These are phyloP conservation scores for Pseudorhombus dupliciocellatus DNA, from an alignment of 2,113 vertebrate species.

Conservation along the genomic window DNA sequence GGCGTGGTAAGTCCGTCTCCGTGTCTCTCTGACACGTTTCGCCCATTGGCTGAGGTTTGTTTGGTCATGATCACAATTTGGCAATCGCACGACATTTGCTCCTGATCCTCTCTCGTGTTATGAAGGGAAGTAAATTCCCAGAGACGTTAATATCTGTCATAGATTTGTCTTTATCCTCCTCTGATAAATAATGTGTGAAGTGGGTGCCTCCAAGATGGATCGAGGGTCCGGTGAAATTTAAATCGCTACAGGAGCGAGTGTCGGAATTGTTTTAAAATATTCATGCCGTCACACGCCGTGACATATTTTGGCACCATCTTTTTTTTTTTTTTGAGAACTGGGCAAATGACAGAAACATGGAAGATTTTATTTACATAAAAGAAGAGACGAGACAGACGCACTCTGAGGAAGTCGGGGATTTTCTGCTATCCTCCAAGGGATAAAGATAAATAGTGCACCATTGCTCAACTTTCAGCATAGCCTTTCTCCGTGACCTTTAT, in stretches of 20 bases:
- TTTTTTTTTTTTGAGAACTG: not conserved
- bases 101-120: conserved; percentile 6
- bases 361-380: conserved; percentile 32
- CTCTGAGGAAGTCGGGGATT: conserved; percentile 22
- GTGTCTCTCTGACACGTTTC: conserved; percentile 10
- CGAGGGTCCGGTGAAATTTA: conserved; percentile 20
- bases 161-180: conserved; percentile 15
- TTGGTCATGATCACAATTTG: conserved; percentile 28
- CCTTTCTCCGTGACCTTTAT: conserved; percentile 76
- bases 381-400: conserved; percentile 10
- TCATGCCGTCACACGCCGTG: conserved; percentile 9
- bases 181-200: conserved; percentile 25
- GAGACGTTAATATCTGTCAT: conserved; percentile 10
- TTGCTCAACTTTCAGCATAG: conserved; percentile 75
- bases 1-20: conserved; percentile 84
- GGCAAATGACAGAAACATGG: conserved; percentile 22
- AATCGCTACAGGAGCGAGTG: conserved; percentile 13
- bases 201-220: conserved; percentile 30
- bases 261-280: not conserved
- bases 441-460: conserved; percentile 69
- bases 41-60: not conserved
- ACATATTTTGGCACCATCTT: not conserved
- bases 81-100: not conserved
- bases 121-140: conserved; percentile 29
- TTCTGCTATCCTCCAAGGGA: conserved; percentile 43